A percentile compares a stretch with the other conserved stretches of the same genome.
These are phyloP conservation scores for Telenomus remus DNA, from an alignment of 1,140 invertebrate species.

Conservation along the genomic window DNA sequence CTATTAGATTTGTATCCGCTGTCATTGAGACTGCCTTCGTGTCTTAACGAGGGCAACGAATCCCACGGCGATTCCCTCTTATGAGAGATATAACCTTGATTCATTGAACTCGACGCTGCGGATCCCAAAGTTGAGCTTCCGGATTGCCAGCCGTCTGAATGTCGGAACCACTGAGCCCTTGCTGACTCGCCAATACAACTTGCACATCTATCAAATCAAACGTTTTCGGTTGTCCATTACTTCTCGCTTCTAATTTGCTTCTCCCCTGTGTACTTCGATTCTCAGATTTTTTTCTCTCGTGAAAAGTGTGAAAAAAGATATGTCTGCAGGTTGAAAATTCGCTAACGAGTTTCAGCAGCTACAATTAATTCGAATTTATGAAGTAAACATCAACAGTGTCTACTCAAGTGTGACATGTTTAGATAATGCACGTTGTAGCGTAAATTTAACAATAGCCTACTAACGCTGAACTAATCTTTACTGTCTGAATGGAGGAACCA, in stretches of 20 bases:
- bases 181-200: constrained; percentile 90
- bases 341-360: too few relatives aligned
- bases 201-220: constrained; percentile 81
- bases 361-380: too few relatives aligned
- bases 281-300: background rate
- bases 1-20: constrained; percentile 89
- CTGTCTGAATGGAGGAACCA: background rate
- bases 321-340: constrained; percentile 8
- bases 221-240: constrained; percentile 14
- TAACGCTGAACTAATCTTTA: too few relatives aligned
- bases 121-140: constrained; percentile 83
- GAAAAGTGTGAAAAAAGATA: constrained; percentile 46
- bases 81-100: constrained; percentile 72
- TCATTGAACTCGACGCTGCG: constrained; percentile 72
- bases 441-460: too few relatives aligned
- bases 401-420: too few relatives aligned
- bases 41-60: constrained; percentile 86
- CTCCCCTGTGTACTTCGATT: constrained; percentile 9
- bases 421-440: too few relatives aligned
- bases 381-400: too few relatives aligned
- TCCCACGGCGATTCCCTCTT: constrained; percentile 87
- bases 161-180: constrained; percentile 89
- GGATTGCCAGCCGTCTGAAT: constrained; percentile 90
- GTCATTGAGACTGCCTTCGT: constrained; percentile 88
- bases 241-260: constrained; percentile 13